phyloP scores from a whole-genome alignment of 2,888 invertebrate genomes.

The Schrankia costaestrigalis region DNA sequence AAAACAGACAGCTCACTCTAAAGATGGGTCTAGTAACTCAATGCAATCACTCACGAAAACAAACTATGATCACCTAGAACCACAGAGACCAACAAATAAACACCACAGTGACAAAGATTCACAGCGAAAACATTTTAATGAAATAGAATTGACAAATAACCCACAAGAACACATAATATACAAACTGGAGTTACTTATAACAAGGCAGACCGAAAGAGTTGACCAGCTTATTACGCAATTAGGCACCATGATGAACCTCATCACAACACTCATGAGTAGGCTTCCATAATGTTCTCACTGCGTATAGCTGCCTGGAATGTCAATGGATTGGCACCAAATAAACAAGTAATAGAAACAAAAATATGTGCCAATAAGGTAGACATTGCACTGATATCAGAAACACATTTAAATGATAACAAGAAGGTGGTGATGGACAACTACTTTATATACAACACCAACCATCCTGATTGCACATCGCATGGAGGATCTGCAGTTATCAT shows the following conservation, averaged over 20 bases:
- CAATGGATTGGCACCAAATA: conserved; percentile 14
- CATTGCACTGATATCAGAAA: conserved; percentile 17
- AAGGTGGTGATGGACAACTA: conserved; percentile 6
- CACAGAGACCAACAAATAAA: neutral
- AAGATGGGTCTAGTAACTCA: neutral
- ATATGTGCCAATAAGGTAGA: conserved; percentile 13
- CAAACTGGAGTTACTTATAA: conserved; percentile 2
- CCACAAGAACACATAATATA: neutral
- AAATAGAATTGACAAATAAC: neutral
- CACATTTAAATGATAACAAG: conserved; percentile 4
- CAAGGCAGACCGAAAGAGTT: conserved; percentile 20
- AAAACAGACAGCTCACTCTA: no score
- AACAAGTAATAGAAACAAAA: conserved; percentile 9
- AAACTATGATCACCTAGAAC: neutral
- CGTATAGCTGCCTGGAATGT: conserved; percentile 15
- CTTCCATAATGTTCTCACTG: conserved; percentile 1
- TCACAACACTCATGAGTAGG: conserved; percentile 3
- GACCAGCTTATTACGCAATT: conserved; percentile 10
- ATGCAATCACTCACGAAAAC: neutral
- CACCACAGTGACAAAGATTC: neutral
- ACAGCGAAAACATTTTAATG: neutral
- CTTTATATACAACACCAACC: conserved; percentile 7
- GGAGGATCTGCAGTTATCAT: conserved; percentile 15
- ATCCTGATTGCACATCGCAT: conserved; percentile 18
- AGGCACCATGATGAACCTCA: no score